These are phyloP conservation scores for Florisuga fusca DNA, from an alignment of 2,797 vertebrate species.

Conservation along the genomic window DNA sequence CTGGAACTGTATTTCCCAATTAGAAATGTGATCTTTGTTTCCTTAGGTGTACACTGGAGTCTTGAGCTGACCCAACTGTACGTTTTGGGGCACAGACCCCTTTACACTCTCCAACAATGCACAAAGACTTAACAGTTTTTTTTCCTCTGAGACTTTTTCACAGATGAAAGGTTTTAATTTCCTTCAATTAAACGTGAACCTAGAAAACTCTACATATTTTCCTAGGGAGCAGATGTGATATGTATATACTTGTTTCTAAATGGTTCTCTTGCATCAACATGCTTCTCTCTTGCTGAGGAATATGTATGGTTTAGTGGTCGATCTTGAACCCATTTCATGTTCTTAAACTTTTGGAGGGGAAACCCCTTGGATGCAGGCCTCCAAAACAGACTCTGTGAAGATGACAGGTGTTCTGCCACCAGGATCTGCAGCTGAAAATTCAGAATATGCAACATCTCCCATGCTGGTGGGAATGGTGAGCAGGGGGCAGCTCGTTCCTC, in stretches of 20 bases:
- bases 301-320: slow-evolving; percentile 58
- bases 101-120: not conserved
- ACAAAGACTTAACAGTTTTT: slow-evolving; percentile 7
- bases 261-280: not conserved
- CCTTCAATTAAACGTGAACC: not conserved
- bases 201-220: not conserved
- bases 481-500: not conserved
- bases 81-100: not conserved
- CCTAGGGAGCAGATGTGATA: slow-evolving; percentile 1
- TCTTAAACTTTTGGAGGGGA: not conserved
- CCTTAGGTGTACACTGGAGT: not conserved
- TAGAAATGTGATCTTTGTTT: slow-evolving; percentile 48
- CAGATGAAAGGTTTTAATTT: not conserved
- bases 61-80: not conserved
- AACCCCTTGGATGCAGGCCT: not conserved
- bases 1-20: not conserved
- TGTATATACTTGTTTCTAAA: slow-evolving; percentile 9
- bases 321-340: slow-evolving; percentile 64
- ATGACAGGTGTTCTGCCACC: not conserved
- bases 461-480: not conserved
- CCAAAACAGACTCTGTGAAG: not conserved
- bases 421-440: not conserved
- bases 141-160: slow-evolving; percentile 2
- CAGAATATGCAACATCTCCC: not conserved
- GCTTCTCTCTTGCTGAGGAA: slow-evolving; percentile 41